These are phyloP conservation scores for Plemyria rubiginata DNA, from an alignment of 2,888 invertebrate species.

Conservation along the genomic window DNA sequence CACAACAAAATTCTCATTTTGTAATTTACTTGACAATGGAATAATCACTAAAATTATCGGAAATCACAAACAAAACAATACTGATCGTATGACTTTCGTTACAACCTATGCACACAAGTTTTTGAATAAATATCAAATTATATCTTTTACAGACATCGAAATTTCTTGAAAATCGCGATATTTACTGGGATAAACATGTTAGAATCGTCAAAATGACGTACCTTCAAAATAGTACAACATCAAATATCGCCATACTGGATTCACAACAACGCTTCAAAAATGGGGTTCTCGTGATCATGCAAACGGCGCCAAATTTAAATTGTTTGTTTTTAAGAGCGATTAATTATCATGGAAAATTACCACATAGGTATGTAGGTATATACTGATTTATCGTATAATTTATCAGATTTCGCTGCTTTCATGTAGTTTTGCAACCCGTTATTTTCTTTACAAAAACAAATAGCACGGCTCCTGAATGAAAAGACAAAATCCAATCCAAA, in stretches of 20 bases:
- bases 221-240: constrained; percentile 85
- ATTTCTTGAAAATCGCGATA: constrained; percentile 64
- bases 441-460: no score
- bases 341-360: not conserved
- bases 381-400: no score
- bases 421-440: not conserved
- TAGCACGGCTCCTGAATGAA: no score
- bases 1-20: constrained; percentile 54
- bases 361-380: no score
- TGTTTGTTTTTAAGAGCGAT: not conserved
- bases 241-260: constrained; percentile 88
- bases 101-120: constrained; percentile 58
- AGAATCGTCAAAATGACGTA: constrained; percentile 85
- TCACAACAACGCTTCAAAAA: constrained; percentile 88
- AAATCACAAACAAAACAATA: constrained; percentile 85
- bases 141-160: constrained; percentile 50
- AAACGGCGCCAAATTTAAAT: constrained; percentile 67
- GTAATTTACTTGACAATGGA: constrained; percentile 68
- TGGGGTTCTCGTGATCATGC: constrained; percentile 78
- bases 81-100: constrained; percentile 73
- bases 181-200: constrained; percentile 78
- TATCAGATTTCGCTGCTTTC: not conserved
- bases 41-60: constrained; percentile 74
- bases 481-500: no score
- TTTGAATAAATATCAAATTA: constrained; percentile 51